phyloP scores from a whole-genome alignment of 2,888 invertebrate species.

The Brachylomia viminalis region DNA sequence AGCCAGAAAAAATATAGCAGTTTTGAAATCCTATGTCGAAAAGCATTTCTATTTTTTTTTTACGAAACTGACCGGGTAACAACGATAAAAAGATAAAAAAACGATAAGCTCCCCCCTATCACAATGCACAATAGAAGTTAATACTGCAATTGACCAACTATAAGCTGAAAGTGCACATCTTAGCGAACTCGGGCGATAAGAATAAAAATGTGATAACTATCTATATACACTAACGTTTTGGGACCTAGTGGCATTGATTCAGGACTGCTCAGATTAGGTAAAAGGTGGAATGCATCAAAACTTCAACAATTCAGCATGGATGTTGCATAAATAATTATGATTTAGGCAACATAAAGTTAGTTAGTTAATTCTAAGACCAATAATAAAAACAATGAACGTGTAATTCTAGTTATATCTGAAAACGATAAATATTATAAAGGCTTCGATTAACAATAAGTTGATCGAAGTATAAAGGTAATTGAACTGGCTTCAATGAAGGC shows the following conservation, averaged over 20 bases:
- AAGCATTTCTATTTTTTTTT: not conserved
- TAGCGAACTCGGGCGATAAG: not conserved
- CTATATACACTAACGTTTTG: not conserved
- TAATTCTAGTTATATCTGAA: not conserved
- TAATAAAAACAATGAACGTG: not conserved
- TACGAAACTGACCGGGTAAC: slow-evolving; percentile 14
- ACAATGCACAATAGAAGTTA: not conserved
- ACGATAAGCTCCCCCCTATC: not conserved
- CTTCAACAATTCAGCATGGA: too few species aligned
- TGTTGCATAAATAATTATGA: not conserved
- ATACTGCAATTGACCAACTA: not conserved
- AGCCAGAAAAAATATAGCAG: not conserved
- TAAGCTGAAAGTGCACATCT: not conserved
- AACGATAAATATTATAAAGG: not conserved
- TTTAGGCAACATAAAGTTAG: not conserved
- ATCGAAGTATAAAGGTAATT: too few species aligned
- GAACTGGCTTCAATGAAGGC: not conserved
- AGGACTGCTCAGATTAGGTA: not conserved
- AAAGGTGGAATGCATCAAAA: too few species aligned
- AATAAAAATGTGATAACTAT: not conserved
- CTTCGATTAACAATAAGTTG: too few species aligned
- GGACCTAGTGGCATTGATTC: not conserved
- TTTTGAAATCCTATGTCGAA: not conserved
- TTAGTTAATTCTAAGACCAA: not conserved
- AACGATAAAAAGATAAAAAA: slow-evolving; percentile 14